Conservation (phyloP, 2,888 invertebrate species). For the Gastracanthus pulcherrimus region DNA sequence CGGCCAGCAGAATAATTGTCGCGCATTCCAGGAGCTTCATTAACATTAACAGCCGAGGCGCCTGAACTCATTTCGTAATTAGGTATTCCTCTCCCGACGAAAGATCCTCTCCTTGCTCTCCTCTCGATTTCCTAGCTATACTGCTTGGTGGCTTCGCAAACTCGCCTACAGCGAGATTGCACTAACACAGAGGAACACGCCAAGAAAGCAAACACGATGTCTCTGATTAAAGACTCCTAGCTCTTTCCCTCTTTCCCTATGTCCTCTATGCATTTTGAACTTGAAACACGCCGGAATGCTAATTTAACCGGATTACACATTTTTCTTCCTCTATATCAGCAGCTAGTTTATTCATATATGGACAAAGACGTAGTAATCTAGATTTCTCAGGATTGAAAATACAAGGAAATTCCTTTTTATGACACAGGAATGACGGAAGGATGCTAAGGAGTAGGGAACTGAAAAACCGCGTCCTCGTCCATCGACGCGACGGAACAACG, state of each 20-base stretch:
- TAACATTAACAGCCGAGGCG: constrained; percentile 50
- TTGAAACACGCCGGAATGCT: no score
- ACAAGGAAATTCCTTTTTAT: constrained; percentile 36
- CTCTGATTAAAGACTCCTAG: constrained; percentile 35
- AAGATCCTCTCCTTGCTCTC: background rate
- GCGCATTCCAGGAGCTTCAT: constrained; percentile 54
- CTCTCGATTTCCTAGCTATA: background rate
- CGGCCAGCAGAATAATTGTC: constrained; percentile 51
- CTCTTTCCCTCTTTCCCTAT: background rate
- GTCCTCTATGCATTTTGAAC: background rate
- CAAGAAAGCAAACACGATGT: background rate
- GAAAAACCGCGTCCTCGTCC: constrained; percentile 22
- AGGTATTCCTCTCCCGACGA: constrained; percentile 55
- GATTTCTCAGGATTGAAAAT: no score
- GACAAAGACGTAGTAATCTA: no score
- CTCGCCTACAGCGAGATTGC: constrained; percentile 26
- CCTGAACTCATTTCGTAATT: constrained; percentile 58
- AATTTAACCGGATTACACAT: no score
- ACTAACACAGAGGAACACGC: background rate
- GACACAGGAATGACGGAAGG: constrained; percentile 21
- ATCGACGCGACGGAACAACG: constrained; percentile 54
- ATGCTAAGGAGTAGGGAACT: background rate
- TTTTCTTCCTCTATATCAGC: no score
- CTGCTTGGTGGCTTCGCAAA: constrained; percentile 1
- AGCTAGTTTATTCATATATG: no score